Evolutionary conservation across 2,113 vertebrate species (phyloP), one percentile per base, ranked within the genome.

Genomic region (Scopus umbretta): DNA sequence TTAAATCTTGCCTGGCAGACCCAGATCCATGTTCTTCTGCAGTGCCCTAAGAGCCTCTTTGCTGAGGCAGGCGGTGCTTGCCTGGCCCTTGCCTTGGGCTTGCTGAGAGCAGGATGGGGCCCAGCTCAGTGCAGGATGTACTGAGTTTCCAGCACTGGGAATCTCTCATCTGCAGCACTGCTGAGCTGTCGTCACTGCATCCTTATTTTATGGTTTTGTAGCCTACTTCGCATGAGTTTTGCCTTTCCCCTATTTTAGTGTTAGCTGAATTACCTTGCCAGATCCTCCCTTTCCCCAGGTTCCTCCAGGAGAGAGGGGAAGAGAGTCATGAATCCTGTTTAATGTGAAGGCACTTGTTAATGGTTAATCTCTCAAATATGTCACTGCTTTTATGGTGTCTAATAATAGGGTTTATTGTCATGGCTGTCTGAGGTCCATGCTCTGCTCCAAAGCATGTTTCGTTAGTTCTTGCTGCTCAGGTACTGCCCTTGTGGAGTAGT

Each of bases 351-450:
- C 45, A 42, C 58, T 94, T 75, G 80, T 82, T 92, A 94, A 79
- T 56, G 80, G 91, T 52, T 92, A 71, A 92, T 89, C 80, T 96
- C 88, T 81, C 80, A 78, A 52, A 72, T 79, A 53, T 58, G 81
- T 59, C 70, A 29, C 66, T 50, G 81, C 90, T 95, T 94, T 92
- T 88, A 38, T 66, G 80, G 66, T 91, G 85, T 19, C 66, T 96
- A 66, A 93, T 95, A 53, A 76, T 16, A 45, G 93, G 89, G 52
- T 72, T 92, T 86, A 45, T 94, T 90, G 90, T 96, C 87, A 40
- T 0, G 36, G 78, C 85, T 89, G 93, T 36, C 90, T 82, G 84
- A 76, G 92, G 76, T 49, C 86, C 14, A 0, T 22, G 68, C 89
- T 86, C 55, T 13, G 89, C 91, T 92, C 91, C 56, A 10, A 18